phyloP scores from a whole-genome alignment of 1,140 invertebrate genomes.

The Armadillidium nasatum region DNA sequence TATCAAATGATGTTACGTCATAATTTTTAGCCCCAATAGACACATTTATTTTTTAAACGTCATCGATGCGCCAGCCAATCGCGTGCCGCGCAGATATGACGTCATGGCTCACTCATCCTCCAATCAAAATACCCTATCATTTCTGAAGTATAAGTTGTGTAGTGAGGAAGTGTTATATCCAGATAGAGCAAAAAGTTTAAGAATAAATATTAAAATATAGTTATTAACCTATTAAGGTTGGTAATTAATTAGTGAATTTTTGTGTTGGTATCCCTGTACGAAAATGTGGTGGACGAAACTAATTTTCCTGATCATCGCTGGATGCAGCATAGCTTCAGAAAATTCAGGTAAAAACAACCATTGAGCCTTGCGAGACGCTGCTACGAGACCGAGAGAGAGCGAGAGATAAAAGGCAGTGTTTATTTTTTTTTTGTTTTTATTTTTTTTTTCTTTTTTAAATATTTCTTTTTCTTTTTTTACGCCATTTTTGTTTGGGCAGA shows the following conservation, averaged over 20 bases:
- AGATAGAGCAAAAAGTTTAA: background rate
- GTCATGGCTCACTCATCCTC: slow-evolving; percentile 2
- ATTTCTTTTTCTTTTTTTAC: background rate
- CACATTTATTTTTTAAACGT: background rate
- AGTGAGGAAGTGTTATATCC: slow-evolving; percentile 7
- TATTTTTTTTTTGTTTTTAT: background rate
- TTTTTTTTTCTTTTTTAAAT: background rate
- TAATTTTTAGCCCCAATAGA: background rate
- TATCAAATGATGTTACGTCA: slow-evolving; percentile 1
- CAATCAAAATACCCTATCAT: background rate
- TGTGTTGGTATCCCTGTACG: background rate
- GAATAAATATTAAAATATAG: background rate
- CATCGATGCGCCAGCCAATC: background rate
- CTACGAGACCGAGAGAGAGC: too few species aligned
- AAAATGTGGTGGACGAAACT: background rate
- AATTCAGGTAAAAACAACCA: background rate
- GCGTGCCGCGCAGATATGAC: background rate
- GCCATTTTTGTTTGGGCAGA: slow-evolving; percentile 1
- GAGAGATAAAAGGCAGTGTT: background rate
- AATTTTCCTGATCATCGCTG: background rate
- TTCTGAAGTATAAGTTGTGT: slow-evolving; percentile 1
- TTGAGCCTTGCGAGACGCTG: background rate
- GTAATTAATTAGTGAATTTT: background rate
- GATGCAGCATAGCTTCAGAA: background rate
- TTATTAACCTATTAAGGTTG: background rate